Evolutionary conservation across 2,113 vertebrate genomes (phyloP).

Genomic region (Galemys pyrenaicus): DNA sequence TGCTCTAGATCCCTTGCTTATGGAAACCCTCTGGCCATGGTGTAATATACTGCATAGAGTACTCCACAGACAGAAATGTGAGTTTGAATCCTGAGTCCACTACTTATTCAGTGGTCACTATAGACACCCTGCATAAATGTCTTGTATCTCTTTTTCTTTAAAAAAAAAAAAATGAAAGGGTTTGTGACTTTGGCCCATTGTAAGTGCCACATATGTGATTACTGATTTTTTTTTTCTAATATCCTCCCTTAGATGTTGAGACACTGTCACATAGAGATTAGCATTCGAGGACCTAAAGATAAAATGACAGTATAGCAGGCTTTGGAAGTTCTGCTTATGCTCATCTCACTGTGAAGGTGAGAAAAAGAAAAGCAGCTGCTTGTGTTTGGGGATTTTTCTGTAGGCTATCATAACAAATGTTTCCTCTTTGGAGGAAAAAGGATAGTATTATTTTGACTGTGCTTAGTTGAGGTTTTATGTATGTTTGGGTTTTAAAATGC

Average conservation of each 20-base stretch:
- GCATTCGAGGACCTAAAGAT: not conserved
- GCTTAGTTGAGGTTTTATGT: not conserved
- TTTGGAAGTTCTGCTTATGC: not conserved
- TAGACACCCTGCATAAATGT: not conserved
- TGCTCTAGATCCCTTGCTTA: not conserved
- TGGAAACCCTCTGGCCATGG: too few species aligned
- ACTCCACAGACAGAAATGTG: not conserved
- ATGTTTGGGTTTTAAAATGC: constrained; percentile 8
- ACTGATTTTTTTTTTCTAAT: not conserved
- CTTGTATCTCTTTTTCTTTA: not conserved
- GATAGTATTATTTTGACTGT: not conserved
- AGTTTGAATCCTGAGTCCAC: not conserved
- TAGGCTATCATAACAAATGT: not conserved
- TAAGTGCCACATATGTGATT: not conserved
- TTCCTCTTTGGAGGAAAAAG: not conserved
- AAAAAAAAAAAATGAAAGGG: not conserved
- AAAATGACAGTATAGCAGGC: not conserved
- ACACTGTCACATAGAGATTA: not conserved
- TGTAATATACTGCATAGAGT: not conserved
- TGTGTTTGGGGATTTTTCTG: not conserved
- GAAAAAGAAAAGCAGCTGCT: not conserved
- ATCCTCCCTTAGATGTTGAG: not conserved
- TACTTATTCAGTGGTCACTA: not conserved
- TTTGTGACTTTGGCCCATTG: not conserved
- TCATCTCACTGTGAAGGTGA: not conserved